Evolutionary conservation across 2,888 invertebrate genomes (phyloP).

Genomic region (Acrobasis repandana): DNA sequence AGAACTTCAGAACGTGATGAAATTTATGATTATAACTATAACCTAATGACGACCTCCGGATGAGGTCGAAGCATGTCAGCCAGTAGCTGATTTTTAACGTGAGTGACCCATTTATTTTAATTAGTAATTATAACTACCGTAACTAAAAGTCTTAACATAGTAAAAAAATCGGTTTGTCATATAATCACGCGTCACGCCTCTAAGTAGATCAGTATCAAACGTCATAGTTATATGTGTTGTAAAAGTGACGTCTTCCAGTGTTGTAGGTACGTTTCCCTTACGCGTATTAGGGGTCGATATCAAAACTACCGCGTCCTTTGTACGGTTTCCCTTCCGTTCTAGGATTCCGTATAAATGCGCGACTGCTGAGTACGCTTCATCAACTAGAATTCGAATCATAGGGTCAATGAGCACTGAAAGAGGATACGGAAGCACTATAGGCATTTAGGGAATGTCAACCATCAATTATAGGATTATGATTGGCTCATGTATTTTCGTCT

Average conservation of each 20-base stretch:
- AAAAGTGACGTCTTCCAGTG: background rate
- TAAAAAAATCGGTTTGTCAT: too few species aligned
- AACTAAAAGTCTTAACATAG: too few species aligned
- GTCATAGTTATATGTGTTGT: background rate
- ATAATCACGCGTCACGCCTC: background rate
- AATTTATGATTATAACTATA: too few species aligned
- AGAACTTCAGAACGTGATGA: too few species aligned
- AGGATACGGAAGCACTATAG: slow-evolving; percentile 31
- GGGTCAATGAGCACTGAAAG: slow-evolving; percentile 45
- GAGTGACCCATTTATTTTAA: too few species aligned
- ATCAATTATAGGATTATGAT: slow-evolving; percentile 27
- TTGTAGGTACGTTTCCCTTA: background rate
- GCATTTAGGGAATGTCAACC: slow-evolving; percentile 2
- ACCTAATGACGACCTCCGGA: too few species aligned
- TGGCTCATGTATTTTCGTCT: background rate
- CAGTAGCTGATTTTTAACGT: too few species aligned
- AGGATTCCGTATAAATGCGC: slow-evolving; percentile 62
- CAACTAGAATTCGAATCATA: slow-evolving; percentile 41
- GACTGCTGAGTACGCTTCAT: slow-evolving; percentile 49
- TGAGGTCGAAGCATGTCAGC: too few species aligned
- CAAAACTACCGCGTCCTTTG: slow-evolving; percentile 51
- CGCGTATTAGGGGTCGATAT: slow-evolving; percentile 51
- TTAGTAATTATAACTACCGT: too few species aligned
- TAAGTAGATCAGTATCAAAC: background rate
- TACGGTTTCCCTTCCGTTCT: slow-evolving; percentile 60